Evolutionary conservation across 2,797 vertebrate species (phyloP).

Genomic region (Echeneis naucrates): DNA sequence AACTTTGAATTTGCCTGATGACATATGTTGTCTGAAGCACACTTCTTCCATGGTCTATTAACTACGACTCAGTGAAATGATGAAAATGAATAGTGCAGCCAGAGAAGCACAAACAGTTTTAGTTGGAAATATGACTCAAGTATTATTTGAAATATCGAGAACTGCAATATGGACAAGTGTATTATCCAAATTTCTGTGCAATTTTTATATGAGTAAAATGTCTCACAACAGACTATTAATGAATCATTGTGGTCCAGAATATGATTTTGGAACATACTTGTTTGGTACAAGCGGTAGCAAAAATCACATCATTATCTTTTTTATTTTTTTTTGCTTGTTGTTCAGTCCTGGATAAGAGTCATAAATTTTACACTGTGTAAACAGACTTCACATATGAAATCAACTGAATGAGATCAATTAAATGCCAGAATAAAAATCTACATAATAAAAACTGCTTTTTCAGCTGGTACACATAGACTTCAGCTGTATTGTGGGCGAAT

Average conservation of each 20-base stretch:
- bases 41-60: conserved; percentile 65
- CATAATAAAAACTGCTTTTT: conserved; percentile 36
- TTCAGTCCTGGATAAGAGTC: conserved; percentile 11
- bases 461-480: conserved; percentile 26
- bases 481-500: conserved; percentile 36
- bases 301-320: neutral
- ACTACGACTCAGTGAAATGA: conserved; percentile 69
- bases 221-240: neutral
- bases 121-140: conserved; percentile 51
- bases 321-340: too few relatives aligned
- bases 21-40: conserved; percentile 62
- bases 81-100: conserved; percentile 65
- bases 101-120: conserved; percentile 53
- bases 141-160: neutral
- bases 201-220: too few relatives aligned
- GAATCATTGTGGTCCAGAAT: neutral
- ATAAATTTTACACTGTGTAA: conserved; percentile 32
- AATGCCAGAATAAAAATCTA: conserved; percentile 25
- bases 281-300: neutral
- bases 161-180: neutral
- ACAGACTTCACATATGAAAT: conserved; percentile 33
- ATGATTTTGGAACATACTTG: neutral
- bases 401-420: conserved; percentile 45
- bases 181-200: neutral
- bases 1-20: conserved; percentile 60